phyloP scores from a whole-genome alignment of 2,113 vertebrate genomes.

The Rhipidura dahli region DNA sequence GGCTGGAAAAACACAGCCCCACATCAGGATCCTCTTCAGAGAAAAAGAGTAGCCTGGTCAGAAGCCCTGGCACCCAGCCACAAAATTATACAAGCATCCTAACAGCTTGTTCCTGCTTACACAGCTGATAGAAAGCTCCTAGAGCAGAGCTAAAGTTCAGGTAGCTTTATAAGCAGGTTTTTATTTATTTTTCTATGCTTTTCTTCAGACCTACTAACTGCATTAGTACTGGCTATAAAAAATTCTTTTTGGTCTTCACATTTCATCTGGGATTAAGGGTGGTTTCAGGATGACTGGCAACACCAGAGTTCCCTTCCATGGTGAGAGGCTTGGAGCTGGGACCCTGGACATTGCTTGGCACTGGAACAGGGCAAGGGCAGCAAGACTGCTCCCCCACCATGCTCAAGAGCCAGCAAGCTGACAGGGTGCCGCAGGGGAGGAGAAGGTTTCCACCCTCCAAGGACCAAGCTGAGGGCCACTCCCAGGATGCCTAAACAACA shows the following conservation, averaged over 20 bases:
- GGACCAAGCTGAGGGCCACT: background rate
- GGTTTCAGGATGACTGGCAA: background rate
- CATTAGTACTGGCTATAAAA: background rate
- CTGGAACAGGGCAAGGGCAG: background rate
- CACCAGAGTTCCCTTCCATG: background rate
- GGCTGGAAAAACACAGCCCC: background rate
- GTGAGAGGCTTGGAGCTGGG: background rate
- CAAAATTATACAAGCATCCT: background rate
- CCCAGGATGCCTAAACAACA: background rate
- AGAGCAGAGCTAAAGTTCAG: background rate
- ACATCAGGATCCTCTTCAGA: background rate
- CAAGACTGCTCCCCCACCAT: rapidly evolving
- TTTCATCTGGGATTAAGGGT: background rate
- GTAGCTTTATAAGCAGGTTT: background rate
- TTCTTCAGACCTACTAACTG: background rate
- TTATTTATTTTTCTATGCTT: background rate
- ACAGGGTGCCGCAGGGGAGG: background rate
- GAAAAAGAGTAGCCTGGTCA: background rate
- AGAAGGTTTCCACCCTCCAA: background rate
- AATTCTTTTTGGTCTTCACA: background rate
- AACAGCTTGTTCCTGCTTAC: background rate
- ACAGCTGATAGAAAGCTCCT: background rate
- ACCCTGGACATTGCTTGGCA: background rate
- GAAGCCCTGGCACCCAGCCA: background rate
- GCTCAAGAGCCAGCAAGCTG: background rate